Evolutionary conservation across 2,888 invertebrate species (phyloP), one percentile per base, ranked within the genome.

Genomic region (Tenodera sinensis): DNA sequence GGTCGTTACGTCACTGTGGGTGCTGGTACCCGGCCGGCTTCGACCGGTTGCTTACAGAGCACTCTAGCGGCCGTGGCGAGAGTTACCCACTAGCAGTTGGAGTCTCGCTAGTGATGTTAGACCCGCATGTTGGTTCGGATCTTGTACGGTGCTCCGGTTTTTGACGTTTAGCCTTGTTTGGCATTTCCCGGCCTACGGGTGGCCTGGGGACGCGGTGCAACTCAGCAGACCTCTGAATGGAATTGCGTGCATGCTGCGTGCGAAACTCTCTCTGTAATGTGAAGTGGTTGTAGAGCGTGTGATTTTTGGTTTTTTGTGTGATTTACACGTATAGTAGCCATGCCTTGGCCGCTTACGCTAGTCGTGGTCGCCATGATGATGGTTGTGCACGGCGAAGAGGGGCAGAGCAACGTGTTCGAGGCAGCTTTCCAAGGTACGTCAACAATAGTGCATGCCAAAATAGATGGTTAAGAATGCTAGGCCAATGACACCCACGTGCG

Each of bases 361-460:
- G 54, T 71, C 54, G 54, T 71, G 3, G 54, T 71, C 54, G 54
- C 54, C 54, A 71, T 71, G 54, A 71, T 71, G 54, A 71, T 71
- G 54, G 54, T 71, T 15, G 54, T 71, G 54, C 25, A 71, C 54
- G 54, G 54, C 54, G 54, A 87, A 15, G 87, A 87, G 82, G 83
- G 82, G 54, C 87, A 82, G 87, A 85, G 27, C 34, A 88, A 81
- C 85, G 28, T 83, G 27, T 88, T 88, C 71, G 88, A 88, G 82
- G 88, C 88, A 42, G 88, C 88, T 83, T 88, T 88, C 82, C 88
- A 88, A 88, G 88, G 88, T 88, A 83, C 82, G 34, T 81, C 14
- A 25, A 27, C 42, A 30, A 30, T 30, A 8, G 4, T 34, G 25
- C 25, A 34, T 28, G 25, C 6, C 42, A 71, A 71, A 15, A 25